Percentiles rank a stretch among this genome's conserved stretches.
Conservation (phyloP, 2,113 vertebrate genomes). For the Nesoenas mayeri region DNA sequence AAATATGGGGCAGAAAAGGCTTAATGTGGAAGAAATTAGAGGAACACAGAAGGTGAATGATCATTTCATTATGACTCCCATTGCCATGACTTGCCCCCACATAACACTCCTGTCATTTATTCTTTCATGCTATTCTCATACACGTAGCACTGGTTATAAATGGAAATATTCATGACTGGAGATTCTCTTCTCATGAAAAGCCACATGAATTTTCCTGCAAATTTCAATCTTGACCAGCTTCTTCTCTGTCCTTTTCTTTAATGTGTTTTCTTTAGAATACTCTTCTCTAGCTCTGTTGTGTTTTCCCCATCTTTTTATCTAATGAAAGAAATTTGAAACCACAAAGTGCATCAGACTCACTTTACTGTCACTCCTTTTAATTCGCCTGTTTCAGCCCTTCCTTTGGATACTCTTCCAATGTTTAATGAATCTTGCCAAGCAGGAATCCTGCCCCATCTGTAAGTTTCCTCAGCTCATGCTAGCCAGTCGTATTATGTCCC, state of each 20-base stretch:
- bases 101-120: not conserved
- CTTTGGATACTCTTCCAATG: not conserved
- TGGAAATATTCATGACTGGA: not conserved
- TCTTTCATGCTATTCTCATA: not conserved
- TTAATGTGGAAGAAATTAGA: not conserved
- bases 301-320: not conserved
- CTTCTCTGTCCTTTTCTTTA: not conserved
- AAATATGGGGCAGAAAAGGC: not conserved
- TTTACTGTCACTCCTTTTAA: not conserved
- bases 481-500: not conserved
- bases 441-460: not conserved
- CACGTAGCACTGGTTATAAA: not conserved
- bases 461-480: not conserved
- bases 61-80: not conserved
- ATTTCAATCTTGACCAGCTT: not conserved
- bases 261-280: not conserved
- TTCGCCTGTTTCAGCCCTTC: not conserved
- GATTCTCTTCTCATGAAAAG: not conserved
- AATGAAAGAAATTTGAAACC: not conserved
- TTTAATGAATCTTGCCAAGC: not conserved
- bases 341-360: not conserved
- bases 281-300: not conserved
- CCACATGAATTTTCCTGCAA: not conserved
- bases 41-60: not conserved
- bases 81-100: not conserved